These are phyloP conservation scores for Proterorhinus semilunaris DNA, from an alignment of 2,113 vertebrate genomes.

Conservation along the genomic window DNA sequence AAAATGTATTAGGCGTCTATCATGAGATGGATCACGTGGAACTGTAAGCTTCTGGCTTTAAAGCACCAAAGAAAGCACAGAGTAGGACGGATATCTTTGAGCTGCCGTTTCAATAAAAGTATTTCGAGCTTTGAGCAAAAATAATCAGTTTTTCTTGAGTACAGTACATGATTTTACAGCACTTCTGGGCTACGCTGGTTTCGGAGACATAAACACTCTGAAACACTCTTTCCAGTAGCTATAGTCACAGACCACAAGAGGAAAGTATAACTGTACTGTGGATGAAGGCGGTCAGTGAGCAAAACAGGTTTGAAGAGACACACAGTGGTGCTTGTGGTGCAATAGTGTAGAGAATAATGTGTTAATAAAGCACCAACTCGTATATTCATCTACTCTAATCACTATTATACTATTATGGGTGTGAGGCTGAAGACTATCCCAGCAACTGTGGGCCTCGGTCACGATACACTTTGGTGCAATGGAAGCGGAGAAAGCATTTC, in stretches of 20 bases:
- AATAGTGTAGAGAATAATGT: neutral
- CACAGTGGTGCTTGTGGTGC: too few relatives aligned
- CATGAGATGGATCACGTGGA: conserved; percentile 26
- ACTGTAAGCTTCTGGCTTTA: conserved; percentile 10
- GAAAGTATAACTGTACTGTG: conserved; percentile 6
- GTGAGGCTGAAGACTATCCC: too few relatives aligned
- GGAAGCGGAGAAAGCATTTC: too few relatives aligned
- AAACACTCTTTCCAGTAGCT: conserved; percentile 3
- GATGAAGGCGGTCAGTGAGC: neutral
- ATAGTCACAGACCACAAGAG: conserved; percentile 5
- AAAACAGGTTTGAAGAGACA: neutral
- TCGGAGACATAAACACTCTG: conserved; percentile 3
- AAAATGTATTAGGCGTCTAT: neutral
- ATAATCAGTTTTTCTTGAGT: neutral
- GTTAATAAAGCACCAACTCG: neutral
- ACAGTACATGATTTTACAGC: neutral
- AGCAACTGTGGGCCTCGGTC: too few relatives aligned
- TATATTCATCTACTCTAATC: neutral
- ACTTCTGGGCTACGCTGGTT: conserved; percentile 3
- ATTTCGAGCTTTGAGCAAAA: neutral
- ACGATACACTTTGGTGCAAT: too few relatives aligned
- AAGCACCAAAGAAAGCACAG: neutral
- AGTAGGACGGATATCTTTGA: neutral
- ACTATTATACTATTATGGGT: neutral
- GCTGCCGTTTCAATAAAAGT: neutral